Base-by-base conservation (phyloP, 2,888 invertebrate genomes). In the Caenorhabditis doughertyi region DNA sequence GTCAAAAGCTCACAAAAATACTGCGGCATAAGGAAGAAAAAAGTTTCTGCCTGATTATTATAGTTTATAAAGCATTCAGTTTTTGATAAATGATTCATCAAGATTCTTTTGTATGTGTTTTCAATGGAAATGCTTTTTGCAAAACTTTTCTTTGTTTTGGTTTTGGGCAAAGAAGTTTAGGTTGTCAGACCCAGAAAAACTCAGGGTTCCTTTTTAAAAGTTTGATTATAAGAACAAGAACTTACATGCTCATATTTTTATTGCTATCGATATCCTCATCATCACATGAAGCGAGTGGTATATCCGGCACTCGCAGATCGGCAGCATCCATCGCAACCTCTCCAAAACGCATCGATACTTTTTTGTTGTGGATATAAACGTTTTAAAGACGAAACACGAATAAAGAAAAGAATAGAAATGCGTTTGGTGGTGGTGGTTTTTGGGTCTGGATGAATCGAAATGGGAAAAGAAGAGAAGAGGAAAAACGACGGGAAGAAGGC, bases 201-300 rank as follows among this genome's bases (percentile, higher is more conserved):
- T 4, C 9, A 32, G 4, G 9, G 4, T 32, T 32, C 9, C 32
- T 32, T 32, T 9, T 9, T 3, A 49, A 49, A 49, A 29, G 18
- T 44, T 3, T 32, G 4, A 7, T 32, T 32, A 42, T 11, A 47
- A 21, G 47, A 68, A 68, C 13, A 35, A 67, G 11, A 47, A 68
- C 81, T 65, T 44, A 83, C 79, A 32, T 79, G 68, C 53, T 73
- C 64, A 83, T 42, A 27, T 83, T 83, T 56, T 83, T 80, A 49
- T 83, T 80, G 11, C 72, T 81, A 71, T 87, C 86, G 29, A 80
- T 71, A 35, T 83, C 83, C 55, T 89, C 88, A 68, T 88, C 86
- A 53, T 90, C 90, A 44, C 83, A 73, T 39, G 77, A 73, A 18
- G 90, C 90, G 68, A 90, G 81, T 11, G 90, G 90, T 65, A 89